phyloP scores from a whole-genome alignment of 2,113 vertebrate species.

The Upupa epops region DNA sequence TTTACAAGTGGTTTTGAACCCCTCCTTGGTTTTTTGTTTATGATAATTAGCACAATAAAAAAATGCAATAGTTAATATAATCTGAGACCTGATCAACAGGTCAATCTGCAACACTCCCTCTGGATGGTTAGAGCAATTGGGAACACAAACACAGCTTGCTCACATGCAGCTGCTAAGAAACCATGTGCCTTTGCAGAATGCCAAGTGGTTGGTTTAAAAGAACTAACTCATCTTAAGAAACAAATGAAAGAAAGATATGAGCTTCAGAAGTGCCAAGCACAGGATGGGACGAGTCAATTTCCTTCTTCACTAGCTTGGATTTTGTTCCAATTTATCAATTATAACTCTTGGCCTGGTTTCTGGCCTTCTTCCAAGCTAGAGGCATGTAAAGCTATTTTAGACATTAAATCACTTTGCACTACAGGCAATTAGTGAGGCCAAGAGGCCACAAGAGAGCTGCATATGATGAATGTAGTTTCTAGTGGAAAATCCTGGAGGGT shows the following conservation, averaged over 20 bases:
- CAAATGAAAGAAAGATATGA: neutral
- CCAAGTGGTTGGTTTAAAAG: neutral
- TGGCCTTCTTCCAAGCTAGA: neutral
- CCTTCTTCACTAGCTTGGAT: neutral
- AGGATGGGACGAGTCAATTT: neutral
- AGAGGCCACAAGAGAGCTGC: neutral
- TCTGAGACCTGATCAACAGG: no score
- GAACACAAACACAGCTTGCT: neutral
- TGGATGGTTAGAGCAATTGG: neutral
- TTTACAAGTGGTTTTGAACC: no score
- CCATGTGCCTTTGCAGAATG: neutral
- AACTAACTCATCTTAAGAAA: neutral
- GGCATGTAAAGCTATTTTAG: neutral
- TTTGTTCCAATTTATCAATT: neutral
- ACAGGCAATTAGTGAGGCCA: slow-evolving; percentile 33
- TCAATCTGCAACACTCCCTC: no score
- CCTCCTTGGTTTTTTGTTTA: no score
- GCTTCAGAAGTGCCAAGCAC: neutral
- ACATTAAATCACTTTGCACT: slow-evolving; percentile 10
- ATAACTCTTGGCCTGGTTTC: neutral
- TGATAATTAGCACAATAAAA: no score
- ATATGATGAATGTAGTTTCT: slow-evolving; percentile 24
- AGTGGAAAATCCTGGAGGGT: neutral
- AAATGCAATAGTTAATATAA: no score
- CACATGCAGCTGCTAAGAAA: neutral